A percentile compares a stretch with the other conserved stretches of the same genome.
Conservation (phyloP, 2,797 vertebrate genomes). For the Danio tinwini region DNA sequence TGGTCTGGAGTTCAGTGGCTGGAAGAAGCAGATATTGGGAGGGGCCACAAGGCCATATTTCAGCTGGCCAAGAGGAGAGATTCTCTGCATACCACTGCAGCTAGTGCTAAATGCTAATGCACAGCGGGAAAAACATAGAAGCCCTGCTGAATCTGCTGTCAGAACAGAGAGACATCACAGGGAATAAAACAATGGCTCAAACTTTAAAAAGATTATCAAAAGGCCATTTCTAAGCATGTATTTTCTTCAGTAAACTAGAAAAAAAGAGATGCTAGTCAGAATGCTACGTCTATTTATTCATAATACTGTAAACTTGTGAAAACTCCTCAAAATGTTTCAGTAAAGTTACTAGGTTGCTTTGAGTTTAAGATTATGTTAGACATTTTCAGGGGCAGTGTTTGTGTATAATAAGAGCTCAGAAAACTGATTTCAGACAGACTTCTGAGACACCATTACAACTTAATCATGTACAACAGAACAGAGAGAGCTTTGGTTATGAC, state of each 20-base stretch:
- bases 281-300: background rate
- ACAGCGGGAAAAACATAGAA: constrained; percentile 3
- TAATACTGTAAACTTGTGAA: background rate
- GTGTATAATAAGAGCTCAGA: too few species aligned
- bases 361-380: too few species aligned
- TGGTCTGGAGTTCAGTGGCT: constrained; percentile 19
- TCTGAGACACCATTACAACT: too few species aligned
- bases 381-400: too few species aligned
- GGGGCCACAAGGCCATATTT: constrained; percentile 48
- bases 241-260: background rate
- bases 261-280: background rate
- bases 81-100: constrained; percentile 46
- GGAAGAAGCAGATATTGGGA: constrained; percentile 30
- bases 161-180: background rate
- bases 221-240: background rate
- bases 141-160: background rate
- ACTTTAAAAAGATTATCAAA: background rate
- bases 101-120: constrained; percentile 33
- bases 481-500: too few species aligned
- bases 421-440: too few species aligned
- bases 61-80: constrained; percentile 55
- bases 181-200: background rate
- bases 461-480: too few species aligned
- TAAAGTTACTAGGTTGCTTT: too few species aligned
- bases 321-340: too few species aligned